Evolutionary conservation across 2,888 invertebrate species (phyloP).

Genomic region (Cheilosia grossa): DNA sequence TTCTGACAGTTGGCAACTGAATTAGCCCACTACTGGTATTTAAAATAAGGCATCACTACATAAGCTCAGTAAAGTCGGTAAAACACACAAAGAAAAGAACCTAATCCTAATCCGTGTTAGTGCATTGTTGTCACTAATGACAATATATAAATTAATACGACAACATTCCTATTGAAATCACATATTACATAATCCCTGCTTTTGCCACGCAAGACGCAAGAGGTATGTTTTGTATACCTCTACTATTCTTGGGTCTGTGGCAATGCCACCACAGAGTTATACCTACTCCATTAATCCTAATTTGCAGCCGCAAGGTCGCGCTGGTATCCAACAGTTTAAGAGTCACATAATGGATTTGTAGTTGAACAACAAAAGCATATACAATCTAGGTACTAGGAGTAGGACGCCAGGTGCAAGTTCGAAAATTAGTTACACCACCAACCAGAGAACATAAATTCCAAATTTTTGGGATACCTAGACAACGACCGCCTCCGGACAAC

Average conservation of each 20-base stretch:
- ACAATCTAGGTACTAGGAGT: slow-evolving; percentile 9
- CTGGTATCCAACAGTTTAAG: not conserved
- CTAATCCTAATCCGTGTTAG: no score
- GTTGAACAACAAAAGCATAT: not conserved
- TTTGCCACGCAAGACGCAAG: slow-evolving; percentile 2
- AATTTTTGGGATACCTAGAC: slow-evolving; percentile 71
- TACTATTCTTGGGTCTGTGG: slow-evolving; percentile 4
- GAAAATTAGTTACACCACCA: slow-evolving; percentile 36
- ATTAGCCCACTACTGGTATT: no score
- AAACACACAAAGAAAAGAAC: no score
- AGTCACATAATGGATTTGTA: slow-evolving; percentile 12
- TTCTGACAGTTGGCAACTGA: no score
- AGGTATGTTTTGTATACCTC: slow-evolving; percentile 38
- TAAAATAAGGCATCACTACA: no score
- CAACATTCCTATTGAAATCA: no score
- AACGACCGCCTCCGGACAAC: slow-evolving; percentile 46
- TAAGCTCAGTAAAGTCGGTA: no score
- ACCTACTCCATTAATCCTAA: slow-evolving; percentile 48
- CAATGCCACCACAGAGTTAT: slow-evolving; percentile 32
- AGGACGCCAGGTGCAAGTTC: slow-evolving; percentile 65
- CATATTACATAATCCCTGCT: not conserved
- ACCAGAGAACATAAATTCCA: slow-evolving; percentile 34
- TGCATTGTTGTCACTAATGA: no score
- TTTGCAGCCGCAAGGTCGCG: slow-evolving; percentile 50
- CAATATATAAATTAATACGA: no score